These are phyloP conservation scores for Eledona agricola DNA, from an alignment of 2,888 invertebrate species.

Conservation along the genomic window DNA sequence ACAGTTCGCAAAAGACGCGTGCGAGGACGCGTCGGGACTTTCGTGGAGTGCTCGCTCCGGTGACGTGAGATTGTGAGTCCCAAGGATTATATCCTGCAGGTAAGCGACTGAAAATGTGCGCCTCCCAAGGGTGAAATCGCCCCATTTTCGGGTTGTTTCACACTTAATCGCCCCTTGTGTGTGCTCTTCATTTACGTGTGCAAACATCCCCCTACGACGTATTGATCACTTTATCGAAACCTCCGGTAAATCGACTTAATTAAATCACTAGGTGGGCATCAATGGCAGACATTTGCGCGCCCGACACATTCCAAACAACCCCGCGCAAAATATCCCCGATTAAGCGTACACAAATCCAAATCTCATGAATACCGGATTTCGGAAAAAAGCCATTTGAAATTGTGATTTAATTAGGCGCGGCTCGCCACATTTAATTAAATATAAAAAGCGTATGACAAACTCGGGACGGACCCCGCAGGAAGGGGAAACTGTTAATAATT, in stretches of 20 bases:
- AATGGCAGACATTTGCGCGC: conserved; percentile 19
- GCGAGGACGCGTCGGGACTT: conserved; percentile 34
- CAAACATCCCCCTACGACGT: conserved; percentile 31
- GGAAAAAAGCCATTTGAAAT: conserved; percentile 23
- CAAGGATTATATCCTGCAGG: conserved; percentile 14
- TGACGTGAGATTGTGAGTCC: conserved; percentile 27
- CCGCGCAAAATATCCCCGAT: background rate
- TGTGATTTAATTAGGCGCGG: conserved; percentile 22
- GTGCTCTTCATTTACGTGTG: conserved; percentile 25
- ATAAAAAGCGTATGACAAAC: conserved; percentile 13
- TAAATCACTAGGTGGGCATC: conserved; percentile 27
- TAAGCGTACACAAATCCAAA: conserved; percentile 14
- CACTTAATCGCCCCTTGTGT: too few species aligned
- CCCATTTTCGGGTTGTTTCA: too few species aligned
- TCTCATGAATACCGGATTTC: conserved; percentile 26
- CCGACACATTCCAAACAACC: background rate
- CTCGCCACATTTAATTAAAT: conserved; percentile 19
- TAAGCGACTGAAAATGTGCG: too few species aligned
- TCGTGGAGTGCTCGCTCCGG: conserved; percentile 21
- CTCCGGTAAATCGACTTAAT: conserved; percentile 29
- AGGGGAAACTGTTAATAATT: conserved; percentile 15
- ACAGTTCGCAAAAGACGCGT: conserved; percentile 45
- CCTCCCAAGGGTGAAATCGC: too few species aligned
- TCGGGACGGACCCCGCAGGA: conserved; percentile 5
- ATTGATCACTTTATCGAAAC: conserved; percentile 33